These are phyloP conservation scores for Taxidea taxus DNA, from an alignment of 2,113 vertebrate genomes.

Conservation along the genomic window DNA sequence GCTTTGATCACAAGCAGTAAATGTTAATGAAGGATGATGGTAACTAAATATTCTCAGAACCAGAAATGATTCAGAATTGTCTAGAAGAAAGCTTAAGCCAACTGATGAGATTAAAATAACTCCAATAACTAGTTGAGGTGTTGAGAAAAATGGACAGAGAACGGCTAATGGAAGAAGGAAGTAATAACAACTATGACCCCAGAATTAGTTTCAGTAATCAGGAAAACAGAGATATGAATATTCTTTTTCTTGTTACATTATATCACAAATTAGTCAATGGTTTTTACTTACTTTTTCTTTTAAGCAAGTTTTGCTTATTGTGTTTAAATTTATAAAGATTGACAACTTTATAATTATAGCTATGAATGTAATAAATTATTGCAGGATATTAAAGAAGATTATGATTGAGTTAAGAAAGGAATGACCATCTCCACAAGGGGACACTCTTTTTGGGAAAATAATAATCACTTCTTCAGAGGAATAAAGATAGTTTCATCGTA, in stretches of 20 bases:
- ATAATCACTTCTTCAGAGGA: not conserved
- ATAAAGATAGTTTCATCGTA: not conserved
- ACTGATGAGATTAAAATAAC: not conserved
- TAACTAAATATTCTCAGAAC: not conserved
- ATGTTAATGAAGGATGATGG: not conserved
- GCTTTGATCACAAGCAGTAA: not conserved
- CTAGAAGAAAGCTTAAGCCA: not conserved
- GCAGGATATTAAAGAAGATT: not conserved
- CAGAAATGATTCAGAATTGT: not conserved
- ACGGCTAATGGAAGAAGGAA: not conserved
- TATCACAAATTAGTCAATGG: not conserved
- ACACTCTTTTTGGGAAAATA: not conserved
- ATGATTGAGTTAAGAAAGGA: not conserved
- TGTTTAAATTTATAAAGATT: not conserved
- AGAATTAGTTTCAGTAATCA: not conserved
- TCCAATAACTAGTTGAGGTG: not conserved
- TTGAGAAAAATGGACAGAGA: not conserved
- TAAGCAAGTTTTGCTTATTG: not conserved
- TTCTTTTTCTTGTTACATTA: not conserved
- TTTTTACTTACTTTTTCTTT: not conserved
- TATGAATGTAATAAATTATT: not conserved
- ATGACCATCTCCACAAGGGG: not conserved
- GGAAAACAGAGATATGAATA: rapidly evolving
- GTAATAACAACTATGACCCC: not conserved
- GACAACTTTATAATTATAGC: not conserved